Evolutionary conservation across 2,113 vertebrate genomes (phyloP).

Genomic region (Ageneiosus marmoratus): DNA sequence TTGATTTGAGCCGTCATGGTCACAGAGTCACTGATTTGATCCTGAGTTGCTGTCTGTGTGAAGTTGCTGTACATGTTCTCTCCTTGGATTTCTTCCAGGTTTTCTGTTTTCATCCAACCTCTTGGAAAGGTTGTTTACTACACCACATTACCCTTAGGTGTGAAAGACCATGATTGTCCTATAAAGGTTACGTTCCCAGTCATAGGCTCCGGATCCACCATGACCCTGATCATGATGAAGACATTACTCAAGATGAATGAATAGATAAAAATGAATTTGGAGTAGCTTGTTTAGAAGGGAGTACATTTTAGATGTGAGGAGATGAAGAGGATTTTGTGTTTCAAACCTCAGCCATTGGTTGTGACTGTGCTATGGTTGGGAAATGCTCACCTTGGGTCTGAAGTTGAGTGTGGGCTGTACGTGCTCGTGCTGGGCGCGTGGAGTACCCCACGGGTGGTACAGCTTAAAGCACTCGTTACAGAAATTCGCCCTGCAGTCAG

Average conservation of each 20-base stretch:
- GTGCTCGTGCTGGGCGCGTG: conserved; percentile 92
- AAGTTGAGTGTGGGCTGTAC: conserved; percentile 91
- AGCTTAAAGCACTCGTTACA: conserved; percentile 98
- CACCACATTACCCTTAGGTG: not conserved
- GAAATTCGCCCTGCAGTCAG: conserved; percentile 90
- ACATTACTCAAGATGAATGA: not conserved
- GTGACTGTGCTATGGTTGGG: not conserved
- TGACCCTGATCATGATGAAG: not conserved
- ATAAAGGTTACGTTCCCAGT: too few species aligned
- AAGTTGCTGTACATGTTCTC: not conserved
- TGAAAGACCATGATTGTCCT: not conserved
- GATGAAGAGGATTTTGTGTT: not conserved
- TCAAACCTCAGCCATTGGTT: not conserved
- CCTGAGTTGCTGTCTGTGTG: not conserved
- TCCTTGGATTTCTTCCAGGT: not conserved
- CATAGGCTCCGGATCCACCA: too few species aligned
- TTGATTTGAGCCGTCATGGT: not conserved
- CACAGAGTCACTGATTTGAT: not conserved
- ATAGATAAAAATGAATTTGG: not conserved
- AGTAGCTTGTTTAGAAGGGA: too few species aligned
- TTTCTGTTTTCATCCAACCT: not conserved
- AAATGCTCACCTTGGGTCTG: conserved; percentile 89
- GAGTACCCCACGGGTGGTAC: conserved; percentile 96
- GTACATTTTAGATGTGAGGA: not conserved
- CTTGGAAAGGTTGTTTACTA: not conserved